These are phyloP conservation scores for Semotilus atromaculatus DNA, from an alignment of 2,797 vertebrate species.

Conservation along the genomic window DNA sequence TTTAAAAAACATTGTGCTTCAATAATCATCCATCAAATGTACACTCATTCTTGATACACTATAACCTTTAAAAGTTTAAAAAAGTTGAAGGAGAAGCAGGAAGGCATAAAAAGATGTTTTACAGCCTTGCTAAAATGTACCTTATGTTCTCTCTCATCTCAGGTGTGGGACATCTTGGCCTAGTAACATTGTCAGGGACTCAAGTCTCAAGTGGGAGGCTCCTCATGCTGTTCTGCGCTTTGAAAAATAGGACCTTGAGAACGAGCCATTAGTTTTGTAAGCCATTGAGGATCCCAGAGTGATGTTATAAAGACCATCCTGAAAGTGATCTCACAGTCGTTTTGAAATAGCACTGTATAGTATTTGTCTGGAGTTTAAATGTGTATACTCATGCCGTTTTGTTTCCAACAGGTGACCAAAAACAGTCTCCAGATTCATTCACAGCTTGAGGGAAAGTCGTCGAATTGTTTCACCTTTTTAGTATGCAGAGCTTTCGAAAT, in stretches of 20 bases:
- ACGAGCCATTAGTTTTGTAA: constrained; percentile 52
- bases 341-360: neutral
- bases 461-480: constrained; percentile 11
- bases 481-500: neutral
- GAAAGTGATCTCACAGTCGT: constrained; percentile 6
- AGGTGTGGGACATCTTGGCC: constrained; percentile 54
- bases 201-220: constrained; percentile 61
- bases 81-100: constrained; percentile 56
- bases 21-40: constrained; percentile 57
- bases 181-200: constrained; percentile 52
- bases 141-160: constrained; percentile 52
- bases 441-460: constrained; percentile 15
- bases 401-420: constrained; percentile 4
- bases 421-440: neutral
- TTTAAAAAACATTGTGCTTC: constrained; percentile 17
- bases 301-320: constrained; percentile 24
- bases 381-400: neutral
- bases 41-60: constrained; percentile 11
- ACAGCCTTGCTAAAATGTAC: constrained; percentile 62
- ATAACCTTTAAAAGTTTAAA: constrained; percentile 61
- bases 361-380: neutral
- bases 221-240: constrained; percentile 6
- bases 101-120: constrained; percentile 65
- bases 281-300: constrained; percentile 56
- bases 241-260: constrained; percentile 51